Conservation (phyloP, 2,888 invertebrate genomes). For the Aquatica leii region DNA sequence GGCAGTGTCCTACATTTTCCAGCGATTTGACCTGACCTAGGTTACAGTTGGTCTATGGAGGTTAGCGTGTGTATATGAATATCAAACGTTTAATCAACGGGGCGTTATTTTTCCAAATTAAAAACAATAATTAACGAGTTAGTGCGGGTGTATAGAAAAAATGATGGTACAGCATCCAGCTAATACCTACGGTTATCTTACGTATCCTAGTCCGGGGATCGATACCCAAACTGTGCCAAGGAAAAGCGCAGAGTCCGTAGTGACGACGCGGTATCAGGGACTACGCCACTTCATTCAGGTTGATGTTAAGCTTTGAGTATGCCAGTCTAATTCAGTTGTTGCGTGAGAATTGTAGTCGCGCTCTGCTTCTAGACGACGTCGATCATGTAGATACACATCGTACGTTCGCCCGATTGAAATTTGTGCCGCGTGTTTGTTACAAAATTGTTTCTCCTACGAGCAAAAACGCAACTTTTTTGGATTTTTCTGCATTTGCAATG, state of each 20-base stretch:
- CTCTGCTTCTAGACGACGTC: background rate
- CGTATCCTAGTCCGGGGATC: conserved; percentile 28
- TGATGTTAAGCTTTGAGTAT: background rate
- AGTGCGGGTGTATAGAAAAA: no score
- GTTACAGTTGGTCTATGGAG: conserved; percentile 12
- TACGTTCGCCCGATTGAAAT: background rate
- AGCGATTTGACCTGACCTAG: conserved; percentile 40
- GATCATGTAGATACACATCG: conserved; percentile 3
- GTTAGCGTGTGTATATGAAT: no score
- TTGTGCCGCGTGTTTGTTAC: no score
- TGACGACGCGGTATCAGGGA: conserved; percentile 21
- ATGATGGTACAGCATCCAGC: conserved; percentile 17
- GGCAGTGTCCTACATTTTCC: conserved; percentile 42
- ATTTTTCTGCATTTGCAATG: no score
- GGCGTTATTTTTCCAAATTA: no score
- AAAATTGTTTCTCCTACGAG: no score
- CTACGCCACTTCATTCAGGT: conserved; percentile 25
- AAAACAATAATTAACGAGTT: no score
- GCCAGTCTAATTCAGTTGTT: conserved; percentile 3
- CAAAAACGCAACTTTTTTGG: no score
- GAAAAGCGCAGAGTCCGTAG: conserved; percentile 31
- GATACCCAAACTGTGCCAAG: conserved; percentile 29
- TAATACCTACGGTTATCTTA: conserved; percentile 19
- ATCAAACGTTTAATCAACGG: no score
- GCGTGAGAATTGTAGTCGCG: background rate